Percentiles rank a stretch among this genome's conserved stretches.
These are phyloP conservation scores for Campoplex nolae DNA, from an alignment of 2,888 invertebrate genomes.

Conservation along the genomic window DNA sequence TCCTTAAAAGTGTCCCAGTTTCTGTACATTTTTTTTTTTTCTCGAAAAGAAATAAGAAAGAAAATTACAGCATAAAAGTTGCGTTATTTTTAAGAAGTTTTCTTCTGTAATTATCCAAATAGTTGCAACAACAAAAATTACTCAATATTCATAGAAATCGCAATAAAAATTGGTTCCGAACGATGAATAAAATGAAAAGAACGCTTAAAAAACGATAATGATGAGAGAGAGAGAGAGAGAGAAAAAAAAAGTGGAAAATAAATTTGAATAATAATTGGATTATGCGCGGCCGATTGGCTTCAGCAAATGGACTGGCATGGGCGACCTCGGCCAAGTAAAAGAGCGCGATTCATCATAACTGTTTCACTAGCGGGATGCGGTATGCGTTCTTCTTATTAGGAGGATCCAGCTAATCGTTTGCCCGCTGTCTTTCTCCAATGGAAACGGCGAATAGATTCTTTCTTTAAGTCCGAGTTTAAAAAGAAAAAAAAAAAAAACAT, in stretches of 20 bases:
- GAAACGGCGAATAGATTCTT: constrained; percentile 10
- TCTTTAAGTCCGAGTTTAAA: neutral
- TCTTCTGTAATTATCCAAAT: too few relatives aligned
- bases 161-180: too few relatives aligned
- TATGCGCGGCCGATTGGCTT: constrained; percentile 13
- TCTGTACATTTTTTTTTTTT: neutral
- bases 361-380: constrained; percentile 83
- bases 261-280: neutral
- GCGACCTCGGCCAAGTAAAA: constrained; percentile 57
- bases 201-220: neutral
- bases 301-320: constrained; percentile 24
- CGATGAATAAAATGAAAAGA: neutral
- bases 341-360: constrained; percentile 80
- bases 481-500: neutral
- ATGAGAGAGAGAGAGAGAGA: neutral
- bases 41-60: neutral
- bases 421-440: constrained; percentile 11
- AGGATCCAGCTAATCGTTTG: constrained; percentile 80
- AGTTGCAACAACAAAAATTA: too few relatives aligned
- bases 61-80: neutral
- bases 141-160: too few relatives aligned
- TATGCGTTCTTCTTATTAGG: constrained; percentile 82
- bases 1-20: neutral
- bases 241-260: neutral
- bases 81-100: neutral